Evolutionary conservation across 2,888 invertebrate genomes (phyloP).

Genomic region (Podabrus alpinus): DNA sequence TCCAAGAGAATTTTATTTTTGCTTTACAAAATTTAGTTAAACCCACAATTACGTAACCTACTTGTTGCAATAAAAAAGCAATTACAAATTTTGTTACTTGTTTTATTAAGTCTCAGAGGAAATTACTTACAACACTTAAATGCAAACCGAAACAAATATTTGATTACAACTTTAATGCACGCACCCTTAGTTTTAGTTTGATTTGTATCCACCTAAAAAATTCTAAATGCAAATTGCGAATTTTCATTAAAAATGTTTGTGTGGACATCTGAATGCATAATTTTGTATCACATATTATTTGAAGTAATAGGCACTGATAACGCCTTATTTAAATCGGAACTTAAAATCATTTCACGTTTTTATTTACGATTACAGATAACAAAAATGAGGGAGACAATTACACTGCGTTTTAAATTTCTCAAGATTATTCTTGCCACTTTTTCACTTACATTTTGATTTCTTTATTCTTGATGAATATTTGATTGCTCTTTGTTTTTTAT

Average conservation of each 20-base stretch:
- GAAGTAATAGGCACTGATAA: slow-evolving; percentile 1
- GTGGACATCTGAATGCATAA: background rate
- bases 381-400: slow-evolving; percentile 29
- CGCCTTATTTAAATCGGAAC: slow-evolving; percentile 23
- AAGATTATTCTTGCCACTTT: slow-evolving; percentile 16
- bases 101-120: slow-evolving; percentile 27
- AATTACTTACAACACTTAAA: slow-evolving; percentile 21
- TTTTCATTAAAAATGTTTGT: background rate
- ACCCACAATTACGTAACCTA: slow-evolving; percentile 11
- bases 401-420: slow-evolving; percentile 20
- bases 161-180: slow-evolving; percentile 9
- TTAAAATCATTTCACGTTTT: slow-evolving; percentile 21
- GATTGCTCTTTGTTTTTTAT: slow-evolving; percentile 18
- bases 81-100: slow-evolving; percentile 32
- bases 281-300: background rate
- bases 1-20: background rate
- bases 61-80: slow-evolving; percentile 24
- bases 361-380: slow-evolving; percentile 27
- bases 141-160: slow-evolving; percentile 15
- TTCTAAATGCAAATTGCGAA: background rate
- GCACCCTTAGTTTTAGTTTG: background rate
- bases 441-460: slow-evolving; percentile 16
- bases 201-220: background rate
- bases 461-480: slow-evolving; percentile 30
- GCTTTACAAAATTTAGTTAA: background rate